A percentile compares a stretch with the other conserved stretches of the same genome.
phyloP scores from a whole-genome alignment of 2,113 vertebrate species.

The Sinocyclocheilus rhinocerous region DNA sequence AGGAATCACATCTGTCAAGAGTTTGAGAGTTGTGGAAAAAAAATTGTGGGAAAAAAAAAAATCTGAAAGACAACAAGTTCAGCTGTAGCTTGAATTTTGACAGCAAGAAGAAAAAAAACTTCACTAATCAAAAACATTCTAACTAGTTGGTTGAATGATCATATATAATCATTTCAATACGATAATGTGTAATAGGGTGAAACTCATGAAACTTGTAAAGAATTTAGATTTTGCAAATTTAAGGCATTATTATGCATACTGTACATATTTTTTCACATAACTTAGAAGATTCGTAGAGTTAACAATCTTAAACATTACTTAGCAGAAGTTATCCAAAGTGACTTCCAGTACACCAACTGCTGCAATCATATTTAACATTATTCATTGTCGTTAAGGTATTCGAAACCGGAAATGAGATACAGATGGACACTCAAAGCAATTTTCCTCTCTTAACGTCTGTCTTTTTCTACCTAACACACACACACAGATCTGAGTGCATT shows the following conservation, averaged over 20 bases:
- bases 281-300: neutral
- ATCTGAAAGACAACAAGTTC: neutral
- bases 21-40: neutral
- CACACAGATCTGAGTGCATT: constrained; percentile 2
- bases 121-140: neutral
- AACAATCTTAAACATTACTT: neutral
- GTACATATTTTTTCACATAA: neutral
- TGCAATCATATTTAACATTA: neutral
- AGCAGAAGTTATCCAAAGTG: neutral
- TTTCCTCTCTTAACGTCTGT: neutral
- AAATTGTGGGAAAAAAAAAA: neutral
- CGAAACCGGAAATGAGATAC: neutral
- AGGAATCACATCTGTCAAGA: neutral
- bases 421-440: constrained; percentile 10
- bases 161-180: too few species aligned
- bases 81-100: neutral
- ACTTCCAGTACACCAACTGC: neutral
- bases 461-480: neutral
- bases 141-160: neutral
- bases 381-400: neutral
- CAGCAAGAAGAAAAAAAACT: neutral
- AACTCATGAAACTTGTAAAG: neutral
- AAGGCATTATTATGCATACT: neutral
- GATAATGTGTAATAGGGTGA: neutral
- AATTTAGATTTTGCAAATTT: neutral